These are phyloP conservation scores for Plotosus lineatus DNA, from an alignment of 2,113 vertebrate genomes.

Conservation along the genomic window DNA sequence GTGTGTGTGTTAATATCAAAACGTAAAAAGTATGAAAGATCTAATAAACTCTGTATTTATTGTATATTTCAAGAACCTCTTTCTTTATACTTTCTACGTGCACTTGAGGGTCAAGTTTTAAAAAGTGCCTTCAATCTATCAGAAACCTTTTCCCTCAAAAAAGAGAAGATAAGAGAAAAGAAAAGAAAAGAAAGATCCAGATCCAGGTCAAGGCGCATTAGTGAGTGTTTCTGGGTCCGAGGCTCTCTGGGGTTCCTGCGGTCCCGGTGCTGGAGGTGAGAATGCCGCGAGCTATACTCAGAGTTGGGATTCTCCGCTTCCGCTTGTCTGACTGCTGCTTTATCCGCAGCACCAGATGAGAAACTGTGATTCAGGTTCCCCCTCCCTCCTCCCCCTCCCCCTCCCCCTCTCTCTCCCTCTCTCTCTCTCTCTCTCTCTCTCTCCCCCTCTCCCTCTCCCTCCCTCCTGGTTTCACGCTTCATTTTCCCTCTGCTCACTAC, in stretches of 20 bases:
- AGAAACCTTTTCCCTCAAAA: not conserved
- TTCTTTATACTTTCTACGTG: not conserved
- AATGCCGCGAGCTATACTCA: not conserved
- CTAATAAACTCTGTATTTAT: not conserved
- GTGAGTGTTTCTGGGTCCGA: not conserved
- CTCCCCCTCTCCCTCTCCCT: not conserved
- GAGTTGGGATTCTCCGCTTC: not conserved
- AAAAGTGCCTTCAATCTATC: not conserved
- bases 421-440: not conserved
- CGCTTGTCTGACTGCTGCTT: slow-evolving; percentile 3
- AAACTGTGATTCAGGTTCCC: not conserved
- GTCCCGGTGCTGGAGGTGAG: not conserved
- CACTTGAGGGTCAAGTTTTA: not conserved
- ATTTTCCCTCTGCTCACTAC: slow-evolving; percentile 6
- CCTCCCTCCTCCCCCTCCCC: not conserved
- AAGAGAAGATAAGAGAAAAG: no score
- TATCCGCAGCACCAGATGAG: not conserved
- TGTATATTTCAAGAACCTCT: not conserved
- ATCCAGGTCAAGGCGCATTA: not conserved
- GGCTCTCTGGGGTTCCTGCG: not conserved
- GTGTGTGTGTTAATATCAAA: not conserved
- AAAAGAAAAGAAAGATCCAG: not conserved
- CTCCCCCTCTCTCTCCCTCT: not conserved
- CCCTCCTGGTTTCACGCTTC: slow-evolving; percentile 4
- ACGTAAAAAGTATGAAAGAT: not conserved